Conservation (phyloP, 2,888 invertebrate genomes). For the Thymelicus acteon region DNA sequence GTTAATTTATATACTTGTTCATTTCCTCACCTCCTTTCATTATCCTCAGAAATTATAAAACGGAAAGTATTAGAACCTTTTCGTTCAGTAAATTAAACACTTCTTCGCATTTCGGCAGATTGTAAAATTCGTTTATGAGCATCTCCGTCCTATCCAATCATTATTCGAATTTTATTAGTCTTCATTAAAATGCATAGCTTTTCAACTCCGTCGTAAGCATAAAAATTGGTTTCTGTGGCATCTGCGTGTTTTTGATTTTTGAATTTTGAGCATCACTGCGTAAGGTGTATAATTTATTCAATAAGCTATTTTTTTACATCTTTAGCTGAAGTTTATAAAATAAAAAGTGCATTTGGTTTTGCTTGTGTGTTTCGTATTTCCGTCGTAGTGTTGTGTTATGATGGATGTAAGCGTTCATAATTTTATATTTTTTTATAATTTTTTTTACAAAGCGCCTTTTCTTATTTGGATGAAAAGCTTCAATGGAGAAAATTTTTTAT, state of each 20-base stretch:
- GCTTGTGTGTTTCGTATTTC: no score
- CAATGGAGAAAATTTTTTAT: no score
- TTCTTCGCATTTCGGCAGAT: slow-evolving; percentile 20
- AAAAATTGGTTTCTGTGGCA: slow-evolving; percentile 30
- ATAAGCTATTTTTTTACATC: no score
- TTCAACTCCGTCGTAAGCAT: slow-evolving; percentile 35
- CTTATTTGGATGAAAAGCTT: no score
- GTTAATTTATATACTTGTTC: no score
- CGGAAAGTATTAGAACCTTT: not conserved
- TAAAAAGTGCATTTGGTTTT: no score
- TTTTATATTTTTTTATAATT: no score
- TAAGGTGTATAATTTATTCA: no score
- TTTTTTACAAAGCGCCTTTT: no score
- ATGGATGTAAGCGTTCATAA: no score
- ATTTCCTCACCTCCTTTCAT: not conserved
- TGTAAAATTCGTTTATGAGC: slow-evolving; percentile 31
- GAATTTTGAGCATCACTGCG: not conserved
- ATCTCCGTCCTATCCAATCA: slow-evolving; percentile 34
- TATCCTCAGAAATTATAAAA: not conserved
- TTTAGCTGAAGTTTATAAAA: no score
- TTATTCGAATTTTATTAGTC: slow-evolving; percentile 35
- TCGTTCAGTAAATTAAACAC: slow-evolving; percentile 15
- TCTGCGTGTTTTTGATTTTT: slow-evolving; percentile 16
- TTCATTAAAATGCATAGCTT: slow-evolving; percentile 39
- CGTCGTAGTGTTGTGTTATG: no score